phyloP scores from a whole-genome alignment of 2,888 invertebrate genomes.

The Isotomurus palustris region DNA sequence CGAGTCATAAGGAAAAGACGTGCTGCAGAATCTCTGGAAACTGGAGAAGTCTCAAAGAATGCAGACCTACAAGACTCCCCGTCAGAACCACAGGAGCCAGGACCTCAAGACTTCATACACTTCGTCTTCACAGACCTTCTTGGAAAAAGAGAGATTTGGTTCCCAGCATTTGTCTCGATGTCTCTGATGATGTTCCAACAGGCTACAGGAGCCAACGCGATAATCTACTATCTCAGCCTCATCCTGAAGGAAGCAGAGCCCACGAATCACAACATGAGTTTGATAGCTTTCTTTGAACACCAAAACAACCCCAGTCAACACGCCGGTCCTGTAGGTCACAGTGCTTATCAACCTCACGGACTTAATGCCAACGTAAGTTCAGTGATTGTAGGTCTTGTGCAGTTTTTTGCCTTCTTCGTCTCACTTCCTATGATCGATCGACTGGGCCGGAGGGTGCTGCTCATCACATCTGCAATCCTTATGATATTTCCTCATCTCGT shows the following conservation, averaged over 20 bases:
- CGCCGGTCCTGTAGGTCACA: not conserved
- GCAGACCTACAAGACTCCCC: not conserved
- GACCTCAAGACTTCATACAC: not conserved
- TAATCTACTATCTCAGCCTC: conserved; percentile 61
- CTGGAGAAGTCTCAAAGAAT: not conserved
- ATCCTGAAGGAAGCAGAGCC: conserved; percentile 56
- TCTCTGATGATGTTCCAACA: conserved; percentile 54
- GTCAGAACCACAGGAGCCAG: not conserved
- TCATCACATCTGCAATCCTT: conserved; percentile 58
- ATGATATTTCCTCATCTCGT: conserved; percentile 56
- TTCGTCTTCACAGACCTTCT: conserved; percentile 1
- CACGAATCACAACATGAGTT: not conserved
- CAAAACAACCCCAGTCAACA: not conserved
- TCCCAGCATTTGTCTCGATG: conserved; percentile 18
- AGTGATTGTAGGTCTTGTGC: conserved; percentile 74
- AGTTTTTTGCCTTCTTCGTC: conserved; percentile 60
- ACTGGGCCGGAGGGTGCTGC: conserved; percentile 59
- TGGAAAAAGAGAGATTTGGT: conserved; percentile 13
- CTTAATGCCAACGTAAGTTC: conserved; percentile 45
- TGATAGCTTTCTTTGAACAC: not conserved
- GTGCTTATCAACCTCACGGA: too few relatives aligned
- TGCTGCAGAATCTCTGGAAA: too few relatives aligned
- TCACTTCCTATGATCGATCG: conserved; percentile 60
- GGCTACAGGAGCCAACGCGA: conserved; percentile 57
- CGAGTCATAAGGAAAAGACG: not conserved